Base-by-base conservation (phyloP, 2,888 invertebrate species). In the Lordiphosa fenestrarum region DNA sequence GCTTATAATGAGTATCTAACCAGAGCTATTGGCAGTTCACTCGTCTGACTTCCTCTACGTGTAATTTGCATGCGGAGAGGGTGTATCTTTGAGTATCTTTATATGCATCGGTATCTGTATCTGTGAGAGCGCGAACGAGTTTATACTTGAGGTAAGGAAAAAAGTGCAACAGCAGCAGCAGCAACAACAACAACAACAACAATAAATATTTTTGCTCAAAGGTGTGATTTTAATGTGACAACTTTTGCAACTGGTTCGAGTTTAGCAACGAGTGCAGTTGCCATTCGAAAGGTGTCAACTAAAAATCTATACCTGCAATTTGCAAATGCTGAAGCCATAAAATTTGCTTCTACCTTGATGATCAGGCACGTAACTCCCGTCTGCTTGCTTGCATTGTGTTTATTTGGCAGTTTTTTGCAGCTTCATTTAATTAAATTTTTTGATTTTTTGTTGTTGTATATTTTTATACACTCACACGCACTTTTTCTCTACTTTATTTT, bases 191-290 rank as follows among this genome's bases (percentile, higher is more conserved):
- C 54, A 58, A 42, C 58, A 69, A 65, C 61, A 60, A 76, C 66
- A 74, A 75, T 71, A 73, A 77, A 80, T 80, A 76, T 70, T 72
- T 72, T 72, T 69, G 65, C 72, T 70, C 62, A 69, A 77, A 83
- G 76, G 78, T 83, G 84, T 84, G 78, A 78, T 75, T 81, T 77
- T 83, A 80, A 84, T 82, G 85, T 84, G 84, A 85, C 86, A 84
- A 84, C 75, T 74, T 66, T 80, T 72, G 82, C 83, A 83, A 77
- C 84, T 80, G 73, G 80, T 76, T 82, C 71, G 68, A 49, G 48
- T 38, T 41, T 7, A 33, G 21, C 15, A 40, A 40, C 19, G 37
- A 30, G 53, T 38, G 42, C 46, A 39, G 47, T 36, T 46, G 4
- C 38, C 44, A 42, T 30, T 25, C 30, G 30, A 42, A 25, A 44